Evolutionary conservation across 2,888 invertebrate genomes (phyloP), one percentile per base, ranked within the genome.

Genomic region (Spilarctia lutea): DNA sequence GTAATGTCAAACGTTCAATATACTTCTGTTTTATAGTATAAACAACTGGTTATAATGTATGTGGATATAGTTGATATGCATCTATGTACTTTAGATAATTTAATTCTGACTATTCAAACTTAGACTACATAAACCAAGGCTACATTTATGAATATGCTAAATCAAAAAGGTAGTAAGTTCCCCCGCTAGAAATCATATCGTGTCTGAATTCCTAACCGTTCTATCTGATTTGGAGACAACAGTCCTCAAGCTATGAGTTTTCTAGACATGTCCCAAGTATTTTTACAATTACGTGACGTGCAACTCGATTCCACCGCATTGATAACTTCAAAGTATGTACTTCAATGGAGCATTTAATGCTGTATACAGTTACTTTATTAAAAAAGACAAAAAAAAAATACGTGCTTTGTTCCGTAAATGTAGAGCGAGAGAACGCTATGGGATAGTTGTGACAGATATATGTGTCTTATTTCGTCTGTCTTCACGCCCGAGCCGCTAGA

Each of bases 401-500:
- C 68, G 71, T 78, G 70, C 42, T 67, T 52, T 65, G 52, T 74
- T 75, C 73, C 72, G 66, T 65, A 45, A 68, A 42, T 65, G 39
- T 52, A 75, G 78, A 81, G 63, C 65, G 76, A 81, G 80, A 82
- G 45, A 71, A 71, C 35, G 68, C 45, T 75, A 80, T 85, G 78
- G 60, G 77, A 73, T 33, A 71, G 79, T 81, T 79, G 74, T 80
- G 82, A 86, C 73, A 78, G 81, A 33, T 81, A 80, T 83, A 85
- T 73, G 74, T 84, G 81, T 74, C 74, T 42, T 52, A 73, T 79
- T 83, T 76, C 81, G 72, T 75, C 71, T 71, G 20, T 42, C 81
- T 87, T 87, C 86, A 87, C 86, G 87, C 85, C 84, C 79, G 83
- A 78, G 60, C 75, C 80, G 74, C 82, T 85, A 86, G 85, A 86